A percentile compares a stretch with the other conserved stretches of the same genome.
Evolutionary conservation across 2,113 vertebrate genomes (phyloP).

Genomic region (Phyllopteryx taeniolatus): DNA sequence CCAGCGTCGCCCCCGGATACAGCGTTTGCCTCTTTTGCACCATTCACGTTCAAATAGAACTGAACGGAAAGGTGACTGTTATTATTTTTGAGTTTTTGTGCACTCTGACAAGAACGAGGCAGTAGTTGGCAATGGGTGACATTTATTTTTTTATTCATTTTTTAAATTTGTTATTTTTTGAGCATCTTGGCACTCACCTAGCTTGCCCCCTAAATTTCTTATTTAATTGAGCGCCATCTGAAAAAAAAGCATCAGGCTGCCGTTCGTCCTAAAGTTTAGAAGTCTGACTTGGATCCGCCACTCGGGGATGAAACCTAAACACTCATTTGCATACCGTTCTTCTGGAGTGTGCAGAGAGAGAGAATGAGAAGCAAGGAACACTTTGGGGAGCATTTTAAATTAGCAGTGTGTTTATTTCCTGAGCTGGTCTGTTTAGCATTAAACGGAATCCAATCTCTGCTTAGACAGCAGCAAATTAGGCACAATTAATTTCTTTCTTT

Average conservation of each 20-base stretch:
- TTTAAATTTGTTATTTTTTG: no score
- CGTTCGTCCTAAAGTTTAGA: constrained; percentile 24
- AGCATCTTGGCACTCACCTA: constrained; percentile 24
- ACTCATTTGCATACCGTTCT: constrained; percentile 68
- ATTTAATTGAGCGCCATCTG: constrained; percentile 26
- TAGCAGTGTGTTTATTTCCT: constrained; percentile 69
- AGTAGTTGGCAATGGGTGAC: no score
- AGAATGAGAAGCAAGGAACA: constrained; percentile 41
- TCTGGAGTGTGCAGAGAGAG: constrained; percentile 3
- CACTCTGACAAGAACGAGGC: no score
- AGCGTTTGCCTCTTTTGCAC: constrained; percentile 1
- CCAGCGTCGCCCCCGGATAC: background rate
- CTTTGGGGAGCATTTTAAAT: constrained; percentile 64
- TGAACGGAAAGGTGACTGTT: no score
- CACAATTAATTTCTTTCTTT: constrained; percentile 58
- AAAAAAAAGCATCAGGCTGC: constrained; percentile 3
- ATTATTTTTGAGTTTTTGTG: no score
- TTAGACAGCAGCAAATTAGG: constrained; percentile 71
- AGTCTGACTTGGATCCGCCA: constrained; percentile 40
- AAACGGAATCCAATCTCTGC: constrained; percentile 69
- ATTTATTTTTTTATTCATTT: no score
- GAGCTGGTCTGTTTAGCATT: constrained; percentile 63
- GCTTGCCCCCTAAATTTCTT: constrained; percentile 28
- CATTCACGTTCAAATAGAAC: constrained; percentile 16
- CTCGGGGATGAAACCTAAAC: constrained; percentile 55